phyloP scores from a whole-genome alignment of 2,797 vertebrate genomes.

The Ibycter americanus region DNA sequence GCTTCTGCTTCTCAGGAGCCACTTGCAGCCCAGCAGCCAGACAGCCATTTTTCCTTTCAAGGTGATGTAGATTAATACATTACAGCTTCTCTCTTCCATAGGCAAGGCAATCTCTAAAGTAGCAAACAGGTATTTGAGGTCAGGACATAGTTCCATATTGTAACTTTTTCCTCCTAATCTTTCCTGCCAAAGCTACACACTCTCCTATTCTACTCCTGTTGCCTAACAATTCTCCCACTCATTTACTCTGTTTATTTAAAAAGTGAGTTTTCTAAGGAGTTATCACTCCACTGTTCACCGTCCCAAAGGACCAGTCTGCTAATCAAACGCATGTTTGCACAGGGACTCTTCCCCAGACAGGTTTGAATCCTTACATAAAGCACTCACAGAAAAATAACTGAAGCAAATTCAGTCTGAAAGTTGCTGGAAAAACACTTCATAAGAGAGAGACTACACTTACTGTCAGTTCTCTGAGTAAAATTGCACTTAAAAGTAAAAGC shows the following conservation, averaged over 20 bases:
- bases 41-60: neutral
- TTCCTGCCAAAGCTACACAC: neutral
- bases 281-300: neutral
- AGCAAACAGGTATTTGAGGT: neutral
- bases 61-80: neutral
- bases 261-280: neutral
- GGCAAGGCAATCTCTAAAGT: neutral
- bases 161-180: neutral
- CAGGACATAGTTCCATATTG: neutral
- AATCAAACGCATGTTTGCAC: neutral
- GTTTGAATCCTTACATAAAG: neutral
- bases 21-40: neutral
- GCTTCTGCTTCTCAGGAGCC: neutral
- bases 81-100: neutral
- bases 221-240: neutral
- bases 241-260: neutral
- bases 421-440: neutral
- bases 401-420: neutral
- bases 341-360: neutral
- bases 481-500: neutral
- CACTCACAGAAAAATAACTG: neutral
- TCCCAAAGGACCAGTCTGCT: neutral
- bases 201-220: neutral
- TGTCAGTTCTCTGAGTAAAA: neutral
- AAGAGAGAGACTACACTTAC: rapidly evolving